A percentile compares a stretch with the other conserved stretches of the same genome.
phyloP scores from a whole-genome alignment of 2,888 invertebrate species.

The Mongoloraphidia duomilia region DNA sequence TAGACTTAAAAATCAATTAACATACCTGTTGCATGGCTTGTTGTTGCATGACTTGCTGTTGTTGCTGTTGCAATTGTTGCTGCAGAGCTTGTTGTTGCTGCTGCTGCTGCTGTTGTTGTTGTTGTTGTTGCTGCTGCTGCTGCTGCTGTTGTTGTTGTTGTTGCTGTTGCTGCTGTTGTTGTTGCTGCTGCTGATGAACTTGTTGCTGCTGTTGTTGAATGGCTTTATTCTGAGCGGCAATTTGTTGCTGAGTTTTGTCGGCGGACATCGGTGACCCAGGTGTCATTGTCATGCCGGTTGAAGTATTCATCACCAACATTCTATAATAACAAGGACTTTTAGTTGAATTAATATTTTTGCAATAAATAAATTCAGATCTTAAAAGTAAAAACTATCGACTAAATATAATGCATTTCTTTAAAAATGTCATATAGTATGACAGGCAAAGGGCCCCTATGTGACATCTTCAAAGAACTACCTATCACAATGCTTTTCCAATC shows the following conservation, averaged over 20 bases:
- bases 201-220: constrained; percentile 31
- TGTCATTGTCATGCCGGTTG: constrained; percentile 40
- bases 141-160: constrained; percentile 44
- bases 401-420: too few species aligned
- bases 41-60: constrained; percentile 22
- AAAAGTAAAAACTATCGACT: too few species aligned
- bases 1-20: not conserved
- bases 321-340: constrained; percentile 22
- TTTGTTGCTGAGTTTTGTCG: constrained; percentile 38
- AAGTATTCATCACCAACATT: constrained; percentile 41
- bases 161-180: constrained; percentile 40
- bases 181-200: constrained; percentile 35
- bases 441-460: too few species aligned
- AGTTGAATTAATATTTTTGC: not conserved
- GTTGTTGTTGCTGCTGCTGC: constrained; percentile 35
- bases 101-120: constrained; percentile 17
- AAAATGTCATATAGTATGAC: too few species aligned
- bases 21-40: constrained; percentile 16
- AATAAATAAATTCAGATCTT: too few species aligned
- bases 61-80: constrained; percentile 22
- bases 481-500: too few species aligned
- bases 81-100: constrained; percentile 20
- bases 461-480: too few species aligned
- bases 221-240: constrained; percentile 29
- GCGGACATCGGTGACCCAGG: constrained; percentile 39